These are phyloP conservation scores for Phoeniculus purpureus DNA, from an alignment of 2,797 vertebrate genomes.

Conservation along the genomic window DNA sequence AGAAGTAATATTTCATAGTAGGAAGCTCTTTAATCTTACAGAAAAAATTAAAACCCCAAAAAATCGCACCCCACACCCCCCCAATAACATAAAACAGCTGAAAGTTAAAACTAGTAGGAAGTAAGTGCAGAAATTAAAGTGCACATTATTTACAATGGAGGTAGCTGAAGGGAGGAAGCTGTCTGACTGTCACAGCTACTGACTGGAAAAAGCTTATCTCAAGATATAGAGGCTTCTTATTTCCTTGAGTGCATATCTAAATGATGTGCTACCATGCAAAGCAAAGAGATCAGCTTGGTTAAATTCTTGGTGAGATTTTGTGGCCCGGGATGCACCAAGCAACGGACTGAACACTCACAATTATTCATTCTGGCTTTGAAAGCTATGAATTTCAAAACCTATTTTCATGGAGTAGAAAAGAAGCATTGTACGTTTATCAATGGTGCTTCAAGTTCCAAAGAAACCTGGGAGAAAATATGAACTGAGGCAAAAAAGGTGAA, in stretches of 20 bases:
- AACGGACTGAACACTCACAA: not conserved
- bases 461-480: slow-evolving; percentile 7
- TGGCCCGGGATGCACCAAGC: not conserved
- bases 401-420: not conserved
- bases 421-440: slow-evolving; percentile 23
- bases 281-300: slow-evolving; percentile 5
- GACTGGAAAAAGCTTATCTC: slow-evolving; percentile 23
- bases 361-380: slow-evolving; percentile 36
- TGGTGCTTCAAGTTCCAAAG: not conserved
- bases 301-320: not conserved
- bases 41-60: not conserved
- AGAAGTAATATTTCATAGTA: not conserved
- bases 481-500: not conserved
- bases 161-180: not conserved
- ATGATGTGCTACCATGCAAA: not conserved
- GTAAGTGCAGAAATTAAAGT: not conserved
- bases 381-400: not conserved
- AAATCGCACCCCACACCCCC: accelerated
- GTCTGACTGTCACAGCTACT: not conserved
- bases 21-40: slow-evolving; percentile 14
- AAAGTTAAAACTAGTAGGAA: not conserved
- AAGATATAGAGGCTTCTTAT: not conserved
- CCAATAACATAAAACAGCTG: not conserved
- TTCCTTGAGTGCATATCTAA: slow-evolving; percentile 14
- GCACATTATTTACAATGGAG: not conserved